Conservation (phyloP, 2,113 vertebrate species). For the Ictalurus punctatus region DNA sequence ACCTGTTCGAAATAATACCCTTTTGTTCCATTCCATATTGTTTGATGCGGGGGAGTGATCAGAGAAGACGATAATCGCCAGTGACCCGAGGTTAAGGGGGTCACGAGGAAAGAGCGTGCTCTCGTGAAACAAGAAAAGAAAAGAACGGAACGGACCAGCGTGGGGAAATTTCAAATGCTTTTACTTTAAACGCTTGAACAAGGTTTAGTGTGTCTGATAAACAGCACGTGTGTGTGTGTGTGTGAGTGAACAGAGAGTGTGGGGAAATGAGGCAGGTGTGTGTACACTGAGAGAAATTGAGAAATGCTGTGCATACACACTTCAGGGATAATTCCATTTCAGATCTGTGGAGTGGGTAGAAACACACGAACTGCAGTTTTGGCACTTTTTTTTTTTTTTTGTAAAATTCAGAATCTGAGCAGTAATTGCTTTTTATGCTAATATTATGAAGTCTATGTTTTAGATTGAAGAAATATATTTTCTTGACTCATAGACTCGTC, state of each 20-base stretch:
- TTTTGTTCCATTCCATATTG: constrained; percentile 15
- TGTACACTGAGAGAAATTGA: not conserved
- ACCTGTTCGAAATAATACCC: constrained; percentile 32
- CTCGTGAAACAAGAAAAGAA: not conserved
- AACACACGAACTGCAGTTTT: constrained; percentile 1
- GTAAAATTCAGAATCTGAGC: not conserved
- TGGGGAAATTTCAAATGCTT: not conserved
- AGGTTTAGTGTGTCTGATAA: not conserved
- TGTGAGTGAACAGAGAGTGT: not conserved
- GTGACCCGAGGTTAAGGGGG: not conserved
- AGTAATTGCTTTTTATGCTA: constrained; percentile 14
- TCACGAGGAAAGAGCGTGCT: not conserved
- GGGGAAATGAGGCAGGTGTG: not conserved
- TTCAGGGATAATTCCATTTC: not conserved
- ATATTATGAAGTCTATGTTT: not conserved
- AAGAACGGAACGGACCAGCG: not conserved
- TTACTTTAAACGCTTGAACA: constrained; percentile 3
- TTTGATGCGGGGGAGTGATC: constrained; percentile 31
- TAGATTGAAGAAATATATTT: constrained; percentile 11
- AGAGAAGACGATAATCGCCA: constrained; percentile 14
- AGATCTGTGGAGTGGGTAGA: constrained; percentile 3
- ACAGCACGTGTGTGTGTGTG: not conserved
- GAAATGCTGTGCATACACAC: not conserved
- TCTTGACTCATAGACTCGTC: not conserved
- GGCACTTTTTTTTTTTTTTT: constrained; percentile 13